phyloP scores from a whole-genome alignment of 2,888 invertebrate genomes.

The Alentia gelatinosa region DNA sequence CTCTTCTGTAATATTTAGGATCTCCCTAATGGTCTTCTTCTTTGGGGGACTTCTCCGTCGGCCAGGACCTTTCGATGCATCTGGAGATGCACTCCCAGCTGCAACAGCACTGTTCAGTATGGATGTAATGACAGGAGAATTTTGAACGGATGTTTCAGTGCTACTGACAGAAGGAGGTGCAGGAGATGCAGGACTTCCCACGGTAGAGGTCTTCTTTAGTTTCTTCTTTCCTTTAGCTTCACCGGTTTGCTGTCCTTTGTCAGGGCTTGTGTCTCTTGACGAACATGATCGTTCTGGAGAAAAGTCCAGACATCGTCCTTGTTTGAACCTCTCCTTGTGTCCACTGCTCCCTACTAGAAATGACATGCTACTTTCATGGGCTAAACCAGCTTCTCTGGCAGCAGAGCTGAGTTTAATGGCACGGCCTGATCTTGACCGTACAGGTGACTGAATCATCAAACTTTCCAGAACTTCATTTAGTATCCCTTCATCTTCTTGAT shows the following conservation, averaged over 20 bases:
- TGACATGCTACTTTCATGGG: constrained; percentile 39
- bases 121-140: neutral
- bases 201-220: neutral
- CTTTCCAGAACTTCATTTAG: neutral
- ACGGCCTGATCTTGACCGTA: constrained; percentile 6
- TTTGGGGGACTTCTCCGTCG: neutral
- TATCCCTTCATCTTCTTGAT: neutral
- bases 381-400: constrained; percentile 15
- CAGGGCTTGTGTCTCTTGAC: constrained; percentile 5
- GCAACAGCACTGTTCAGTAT: neutral
- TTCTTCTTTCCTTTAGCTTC: constrained; percentile 2
- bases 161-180: neutral
- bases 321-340: neutral
- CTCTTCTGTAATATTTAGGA: constrained; percentile 38
- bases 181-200: neutral
- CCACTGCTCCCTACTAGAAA: neutral
- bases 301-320: neutral
- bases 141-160: neutral
- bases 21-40: constrained; percentile 35
- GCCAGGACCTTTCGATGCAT: neutral
- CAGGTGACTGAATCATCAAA: constrained; percentile 10
- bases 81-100: neutral
- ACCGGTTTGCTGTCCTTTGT: neutral
- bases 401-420: constrained; percentile 39
- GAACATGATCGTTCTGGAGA: neutral